phyloP scores from a whole-genome alignment of 2,797 vertebrate genomes.

The Hirundo rustica region DNA sequence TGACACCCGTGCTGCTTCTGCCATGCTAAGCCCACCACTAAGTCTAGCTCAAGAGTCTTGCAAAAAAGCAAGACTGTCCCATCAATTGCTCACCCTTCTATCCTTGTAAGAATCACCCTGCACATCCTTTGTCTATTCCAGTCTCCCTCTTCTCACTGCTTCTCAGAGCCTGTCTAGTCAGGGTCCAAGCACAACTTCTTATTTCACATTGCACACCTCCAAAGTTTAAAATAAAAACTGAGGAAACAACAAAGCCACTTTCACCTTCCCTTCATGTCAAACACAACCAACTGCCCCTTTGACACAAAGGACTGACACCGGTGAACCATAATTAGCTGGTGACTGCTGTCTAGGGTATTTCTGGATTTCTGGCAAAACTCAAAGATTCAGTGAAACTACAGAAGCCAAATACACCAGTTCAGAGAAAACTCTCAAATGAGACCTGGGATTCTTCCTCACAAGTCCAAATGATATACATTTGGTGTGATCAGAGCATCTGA shows the following conservation, averaged over 20 bases:
- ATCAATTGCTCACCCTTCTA: not conserved
- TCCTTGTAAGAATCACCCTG: not conserved
- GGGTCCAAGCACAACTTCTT: not conserved
- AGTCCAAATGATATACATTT: not conserved
- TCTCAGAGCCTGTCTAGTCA: not conserved
- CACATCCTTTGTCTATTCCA: not conserved
- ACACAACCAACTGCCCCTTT: not conserved
- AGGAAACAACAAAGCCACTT: not conserved
- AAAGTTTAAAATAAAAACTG: not conserved
- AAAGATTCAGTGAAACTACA: not conserved
- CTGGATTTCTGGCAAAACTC: not conserved
- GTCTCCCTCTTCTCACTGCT: not conserved
- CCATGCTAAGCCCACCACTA: not conserved
- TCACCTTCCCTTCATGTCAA: not conserved
- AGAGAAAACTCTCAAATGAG: not conserved
- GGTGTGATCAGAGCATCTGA: not conserved
- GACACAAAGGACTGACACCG: not conserved
- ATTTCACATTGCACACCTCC: not conserved
- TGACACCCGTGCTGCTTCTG: not conserved
- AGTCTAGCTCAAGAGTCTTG: not conserved
- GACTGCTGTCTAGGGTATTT: not conserved
- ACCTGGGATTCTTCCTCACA: not conserved
- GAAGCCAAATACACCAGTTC: not conserved
- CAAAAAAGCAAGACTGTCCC: not conserved
- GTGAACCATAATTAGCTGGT: not conserved